These are phyloP conservation scores for Halocynthia roretzi DNA, from an alignment of 23 tunicate species.

Conservation along the genomic window DNA sequence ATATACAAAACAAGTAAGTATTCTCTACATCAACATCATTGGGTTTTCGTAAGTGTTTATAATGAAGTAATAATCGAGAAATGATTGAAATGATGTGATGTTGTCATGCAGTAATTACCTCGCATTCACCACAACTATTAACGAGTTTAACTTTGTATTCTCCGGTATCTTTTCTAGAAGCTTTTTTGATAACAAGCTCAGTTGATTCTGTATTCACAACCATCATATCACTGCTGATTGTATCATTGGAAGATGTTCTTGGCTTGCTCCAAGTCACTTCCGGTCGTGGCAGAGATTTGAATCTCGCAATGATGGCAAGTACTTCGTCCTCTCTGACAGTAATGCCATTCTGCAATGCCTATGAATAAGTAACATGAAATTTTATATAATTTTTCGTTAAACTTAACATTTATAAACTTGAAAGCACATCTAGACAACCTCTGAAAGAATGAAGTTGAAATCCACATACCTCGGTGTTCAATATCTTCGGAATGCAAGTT, in stretches of 20 bases:
- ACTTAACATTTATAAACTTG: neutral
- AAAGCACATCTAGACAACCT: neutral
- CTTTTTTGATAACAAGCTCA: constrained; percentile 70
- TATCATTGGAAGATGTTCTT: constrained; percentile 19
- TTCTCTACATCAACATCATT: too few species aligned
- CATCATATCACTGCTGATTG: constrained; percentile 35
- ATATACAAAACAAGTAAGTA: too few species aligned
- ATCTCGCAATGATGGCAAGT: constrained; percentile 38
- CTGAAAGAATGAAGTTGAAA: neutral
- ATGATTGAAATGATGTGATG: too few species aligned
- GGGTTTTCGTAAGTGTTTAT: too few species aligned
- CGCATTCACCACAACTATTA: constrained; percentile 65
- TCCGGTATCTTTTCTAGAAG: constrained; percentile 69
- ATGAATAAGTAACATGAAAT: neutral
- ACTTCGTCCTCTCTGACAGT: constrained; percentile 30
- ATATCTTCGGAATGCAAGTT: constrained; percentile 59
- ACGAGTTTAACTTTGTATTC: constrained; percentile 41
- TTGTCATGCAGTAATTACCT: too few species aligned
- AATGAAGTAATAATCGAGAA: too few species aligned
- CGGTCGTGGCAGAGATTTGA: constrained; percentile 70
- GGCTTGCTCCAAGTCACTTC: constrained; percentile 62
- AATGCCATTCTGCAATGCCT: neutral
- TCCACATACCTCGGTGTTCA: neutral
- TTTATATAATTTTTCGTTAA: neutral
- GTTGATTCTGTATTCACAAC: constrained; percentile 36